Evolutionary conservation across 2,888 invertebrate genomes (phyloP).

Genomic region (Calliphora vomitoria): DNA sequence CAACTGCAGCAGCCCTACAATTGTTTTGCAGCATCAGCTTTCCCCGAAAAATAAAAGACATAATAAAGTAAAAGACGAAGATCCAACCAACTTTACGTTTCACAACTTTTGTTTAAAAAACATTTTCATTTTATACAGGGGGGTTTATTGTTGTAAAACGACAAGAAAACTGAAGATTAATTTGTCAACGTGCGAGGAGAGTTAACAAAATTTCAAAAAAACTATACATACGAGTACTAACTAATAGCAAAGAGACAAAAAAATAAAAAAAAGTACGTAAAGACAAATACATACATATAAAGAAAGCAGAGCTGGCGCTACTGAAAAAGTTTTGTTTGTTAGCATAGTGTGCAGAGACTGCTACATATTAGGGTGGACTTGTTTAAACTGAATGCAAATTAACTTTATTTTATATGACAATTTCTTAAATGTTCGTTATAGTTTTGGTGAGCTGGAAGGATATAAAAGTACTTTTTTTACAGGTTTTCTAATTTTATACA

Average conservation of each 20-base stretch:
- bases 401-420: too few relatives aligned
- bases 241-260: not conserved
- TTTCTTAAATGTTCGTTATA: too few relatives aligned
- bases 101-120: slow-evolving; percentile 22
- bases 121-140: not conserved
- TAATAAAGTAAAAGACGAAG: slow-evolving; percentile 13
- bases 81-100: not conserved
- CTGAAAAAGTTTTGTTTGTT: not conserved
- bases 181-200: slow-evolving; percentile 66
- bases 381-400: too few relatives aligned
- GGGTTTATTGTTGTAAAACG: slow-evolving; percentile 22
- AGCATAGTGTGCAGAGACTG: too few relatives aligned
- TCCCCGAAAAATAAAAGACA: slow-evolving; percentile 16
- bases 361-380: too few relatives aligned
- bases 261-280: not conserved
- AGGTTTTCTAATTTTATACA: too few relatives aligned
- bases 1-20: slow-evolving; percentile 38
- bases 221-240: not conserved
- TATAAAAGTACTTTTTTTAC: too few relatives aligned
- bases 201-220: slow-evolving; percentile 57
- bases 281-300: not conserved
- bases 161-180: slow-evolving; percentile 68
- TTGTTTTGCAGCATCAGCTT: slow-evolving; percentile 57
- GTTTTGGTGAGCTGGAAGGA: too few relatives aligned
- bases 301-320: not conserved